phyloP scores from a whole-genome alignment of 2,797 vertebrate genomes.

The Anguilla pacifica region DNA sequence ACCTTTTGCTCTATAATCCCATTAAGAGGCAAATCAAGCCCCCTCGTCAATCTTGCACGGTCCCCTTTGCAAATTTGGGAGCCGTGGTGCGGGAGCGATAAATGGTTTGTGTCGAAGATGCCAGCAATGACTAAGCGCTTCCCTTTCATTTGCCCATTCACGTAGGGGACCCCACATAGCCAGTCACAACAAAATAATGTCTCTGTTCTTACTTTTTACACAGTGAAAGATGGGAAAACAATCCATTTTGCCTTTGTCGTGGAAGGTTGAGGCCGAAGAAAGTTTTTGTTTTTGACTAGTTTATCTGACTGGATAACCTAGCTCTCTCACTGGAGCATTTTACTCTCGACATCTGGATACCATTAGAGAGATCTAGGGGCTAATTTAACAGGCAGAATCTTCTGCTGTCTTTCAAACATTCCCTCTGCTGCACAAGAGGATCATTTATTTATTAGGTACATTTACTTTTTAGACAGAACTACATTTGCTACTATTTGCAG shows the following conservation, averaged over 20 bases:
- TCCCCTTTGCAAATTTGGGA: not conserved
- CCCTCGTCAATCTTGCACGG: not conserved
- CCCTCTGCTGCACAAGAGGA: too few species aligned
- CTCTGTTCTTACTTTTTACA: not conserved
- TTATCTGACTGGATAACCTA: not conserved
- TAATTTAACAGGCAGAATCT: too few species aligned
- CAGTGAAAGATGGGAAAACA: not conserved
- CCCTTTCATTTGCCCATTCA: not conserved
- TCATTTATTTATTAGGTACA: too few species aligned
- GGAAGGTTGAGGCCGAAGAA: too few species aligned
- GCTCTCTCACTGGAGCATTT: not conserved
- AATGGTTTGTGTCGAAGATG: conserved; percentile 8
- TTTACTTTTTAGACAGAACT: too few species aligned
- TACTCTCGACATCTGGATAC: not conserved
- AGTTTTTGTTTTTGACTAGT: too few species aligned
- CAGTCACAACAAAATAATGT: not conserved
- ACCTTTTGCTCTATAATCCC: conserved; percentile 15
- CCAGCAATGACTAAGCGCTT: not conserved
- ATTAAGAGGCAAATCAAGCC: not conserved
- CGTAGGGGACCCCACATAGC: not conserved
- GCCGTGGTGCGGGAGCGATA: not conserved
- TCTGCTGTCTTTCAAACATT: too few species aligned
- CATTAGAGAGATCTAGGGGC: not conserved
- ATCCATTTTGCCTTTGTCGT: too few species aligned
- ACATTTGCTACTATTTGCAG: not conserved